Evolutionary conservation across 1,140 invertebrate species (phyloP).

Genomic region (Diorhabda elongata): DNA sequence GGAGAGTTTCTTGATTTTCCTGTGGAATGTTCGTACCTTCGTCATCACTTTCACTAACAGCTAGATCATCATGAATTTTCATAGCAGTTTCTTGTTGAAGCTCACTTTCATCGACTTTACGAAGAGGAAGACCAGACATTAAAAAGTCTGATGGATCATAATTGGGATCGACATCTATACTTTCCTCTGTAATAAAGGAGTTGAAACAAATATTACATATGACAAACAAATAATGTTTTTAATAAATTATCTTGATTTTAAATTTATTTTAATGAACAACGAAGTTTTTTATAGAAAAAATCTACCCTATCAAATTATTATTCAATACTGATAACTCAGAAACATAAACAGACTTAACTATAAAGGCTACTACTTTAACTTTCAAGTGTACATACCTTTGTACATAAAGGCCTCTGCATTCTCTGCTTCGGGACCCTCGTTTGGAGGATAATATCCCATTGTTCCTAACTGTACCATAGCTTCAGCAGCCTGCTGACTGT

Average conservation of each 20-base stretch:
- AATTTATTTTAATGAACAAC: too few relatives aligned
- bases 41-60: conserved; percentile 77
- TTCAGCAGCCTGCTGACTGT: conserved; percentile 76
- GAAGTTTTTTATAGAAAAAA: too few relatives aligned
- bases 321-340: neutral
- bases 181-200: conserved; percentile 57
- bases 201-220: neutral
- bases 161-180: conserved; percentile 75
- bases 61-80: conserved; percentile 68
- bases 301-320: neutral
- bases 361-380: too few relatives aligned
- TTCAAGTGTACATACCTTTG: conserved; percentile 32
- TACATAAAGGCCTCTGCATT: conserved; percentile 35
- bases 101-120: conserved; percentile 35
- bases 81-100: conserved; percentile 30
- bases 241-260: too few relatives aligned
- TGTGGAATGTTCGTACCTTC: conserved; percentile 46
- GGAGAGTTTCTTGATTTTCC: conserved; percentile 21
- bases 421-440: conserved; percentile 38
- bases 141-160: conserved; percentile 85
- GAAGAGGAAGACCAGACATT: conserved; percentile 53
- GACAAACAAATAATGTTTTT: too few relatives aligned
- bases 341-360: neutral
- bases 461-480: conserved; percentile 81
- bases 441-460: conserved; percentile 63